These are phyloP conservation scores for Dasysyrphus tricinctus DNA, from an alignment of 2,888 invertebrate genomes.

Conservation along the genomic window DNA sequence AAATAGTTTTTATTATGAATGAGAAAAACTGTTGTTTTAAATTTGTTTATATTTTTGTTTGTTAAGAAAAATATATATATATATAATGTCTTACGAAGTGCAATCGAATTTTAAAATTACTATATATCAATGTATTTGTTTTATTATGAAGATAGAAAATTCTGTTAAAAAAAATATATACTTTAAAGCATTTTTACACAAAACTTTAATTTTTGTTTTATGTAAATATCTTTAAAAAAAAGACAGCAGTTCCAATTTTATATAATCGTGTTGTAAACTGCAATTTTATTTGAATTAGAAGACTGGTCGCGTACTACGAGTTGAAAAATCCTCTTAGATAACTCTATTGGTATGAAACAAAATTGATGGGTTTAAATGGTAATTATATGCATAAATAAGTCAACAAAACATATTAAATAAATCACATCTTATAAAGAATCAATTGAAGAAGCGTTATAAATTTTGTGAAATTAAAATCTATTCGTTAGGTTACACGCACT, in stretches of 20 bases:
- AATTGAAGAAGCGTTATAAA: neutral
- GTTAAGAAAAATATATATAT: neutral
- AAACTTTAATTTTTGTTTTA: conserved; percentile 1
- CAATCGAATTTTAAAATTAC: conserved; percentile 49
- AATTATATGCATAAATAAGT: neutral
- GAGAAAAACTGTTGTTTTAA: conserved; percentile 1
- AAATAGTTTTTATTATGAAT: neutral
- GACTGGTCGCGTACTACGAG: neutral
- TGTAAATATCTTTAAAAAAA: neutral
- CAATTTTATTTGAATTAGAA: neutral
- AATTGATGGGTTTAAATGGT: neutral
- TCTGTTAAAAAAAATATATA: conserved; percentile 7
- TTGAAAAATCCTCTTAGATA: neutral
- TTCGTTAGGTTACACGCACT: neutral
- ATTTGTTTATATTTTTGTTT: conserved; percentile 8
- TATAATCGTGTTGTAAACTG: neutral
- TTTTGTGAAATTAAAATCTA: neutral
- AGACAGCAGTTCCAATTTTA: neutral
- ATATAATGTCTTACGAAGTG: conserved; percentile 36
- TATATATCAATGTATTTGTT: conserved; percentile 17
- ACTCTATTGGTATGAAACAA: neutral
- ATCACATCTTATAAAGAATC: neutral
- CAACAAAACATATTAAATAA: neutral
- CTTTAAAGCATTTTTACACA: conserved; percentile 2
- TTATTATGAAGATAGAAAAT: neutral